These are phyloP conservation scores for Avahi laniger DNA, from an alignment of 2,797 vertebrate species.

Conservation along the genomic window DNA sequence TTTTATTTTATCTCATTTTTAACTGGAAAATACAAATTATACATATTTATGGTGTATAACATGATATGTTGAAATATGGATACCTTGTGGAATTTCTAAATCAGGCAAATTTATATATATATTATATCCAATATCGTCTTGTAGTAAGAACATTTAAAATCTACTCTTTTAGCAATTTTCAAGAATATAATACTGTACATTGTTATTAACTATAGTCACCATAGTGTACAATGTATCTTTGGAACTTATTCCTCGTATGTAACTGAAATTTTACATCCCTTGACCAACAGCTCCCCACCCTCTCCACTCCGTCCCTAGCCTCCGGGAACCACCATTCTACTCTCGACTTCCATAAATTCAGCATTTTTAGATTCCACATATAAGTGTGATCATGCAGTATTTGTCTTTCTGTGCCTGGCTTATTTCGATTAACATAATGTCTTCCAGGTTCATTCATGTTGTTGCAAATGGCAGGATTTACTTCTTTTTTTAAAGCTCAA, in stretches of 20 bases:
- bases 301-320: fast-evolving
- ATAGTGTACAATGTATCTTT: neutral
- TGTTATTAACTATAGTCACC: neutral
- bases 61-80: neutral
- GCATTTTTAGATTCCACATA: neutral
- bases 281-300: neutral
- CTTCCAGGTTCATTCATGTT: neutral
- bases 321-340: neutral
- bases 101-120: neutral
- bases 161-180: neutral
- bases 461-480: neutral
- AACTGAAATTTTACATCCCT: neutral
- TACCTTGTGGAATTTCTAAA: neutral
- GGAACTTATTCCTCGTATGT: neutral
- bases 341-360: neutral
- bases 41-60: neutral
- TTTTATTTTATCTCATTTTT: neutral
- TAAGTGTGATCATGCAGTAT: neutral
- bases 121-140: neutral
- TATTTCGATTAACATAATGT: neutral
- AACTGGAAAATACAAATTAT: neutral
- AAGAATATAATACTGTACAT: neutral
- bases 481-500: neutral
- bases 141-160: neutral
- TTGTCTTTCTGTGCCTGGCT: neutral